A percentile compares a stretch with the other conserved stretches of the same genome.
phyloP scores from a whole-genome alignment of 2,797 vertebrate species.

The Eurystomus glaucurus region DNA sequence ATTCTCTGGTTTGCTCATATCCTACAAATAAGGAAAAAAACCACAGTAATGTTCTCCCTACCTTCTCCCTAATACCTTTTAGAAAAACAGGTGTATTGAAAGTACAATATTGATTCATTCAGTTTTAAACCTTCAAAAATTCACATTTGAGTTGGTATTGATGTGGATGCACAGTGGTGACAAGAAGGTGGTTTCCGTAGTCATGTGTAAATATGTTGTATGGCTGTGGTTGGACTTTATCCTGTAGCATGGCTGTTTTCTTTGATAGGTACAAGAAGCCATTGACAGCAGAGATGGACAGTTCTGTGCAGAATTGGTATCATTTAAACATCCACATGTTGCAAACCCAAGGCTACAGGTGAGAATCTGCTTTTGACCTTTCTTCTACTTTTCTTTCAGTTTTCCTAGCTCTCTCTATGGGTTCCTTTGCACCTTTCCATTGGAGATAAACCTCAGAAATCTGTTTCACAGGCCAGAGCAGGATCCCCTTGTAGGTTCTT shows the following conservation, averaged over 20 bases:
- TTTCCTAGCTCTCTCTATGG: neutral
- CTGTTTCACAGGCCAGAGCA: neutral
- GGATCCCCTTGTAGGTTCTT: neutral
- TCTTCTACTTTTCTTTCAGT: neutral
- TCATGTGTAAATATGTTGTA: neutral
- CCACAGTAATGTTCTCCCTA: rapidly evolving
- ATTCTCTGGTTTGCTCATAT: neutral
- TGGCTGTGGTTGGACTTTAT: neutral
- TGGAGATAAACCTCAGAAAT: neutral
- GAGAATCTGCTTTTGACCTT: neutral
- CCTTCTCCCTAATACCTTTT: neutral
- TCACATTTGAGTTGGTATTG: neutral
- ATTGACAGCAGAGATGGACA: constrained; percentile 91
- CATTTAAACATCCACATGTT: constrained; percentile 96
- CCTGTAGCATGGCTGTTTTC: neutral
- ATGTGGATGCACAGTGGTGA: neutral
- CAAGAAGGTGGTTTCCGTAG: neutral
- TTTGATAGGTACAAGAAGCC: constrained; percentile 89
- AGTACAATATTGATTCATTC: neutral
- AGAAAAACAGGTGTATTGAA: neutral
- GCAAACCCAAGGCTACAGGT: constrained; percentile 96
- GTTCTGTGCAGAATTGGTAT: constrained; percentile 92
- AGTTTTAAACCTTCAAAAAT: neutral
- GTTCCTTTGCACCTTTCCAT: neutral
- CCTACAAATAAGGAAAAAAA: neutral